A percentile compares a stretch with the other conserved stretches of the same genome.
Evolutionary conservation across 2,797 vertebrate species (phyloP).

Genomic region (Muraenolepis orangiensis): DNA sequence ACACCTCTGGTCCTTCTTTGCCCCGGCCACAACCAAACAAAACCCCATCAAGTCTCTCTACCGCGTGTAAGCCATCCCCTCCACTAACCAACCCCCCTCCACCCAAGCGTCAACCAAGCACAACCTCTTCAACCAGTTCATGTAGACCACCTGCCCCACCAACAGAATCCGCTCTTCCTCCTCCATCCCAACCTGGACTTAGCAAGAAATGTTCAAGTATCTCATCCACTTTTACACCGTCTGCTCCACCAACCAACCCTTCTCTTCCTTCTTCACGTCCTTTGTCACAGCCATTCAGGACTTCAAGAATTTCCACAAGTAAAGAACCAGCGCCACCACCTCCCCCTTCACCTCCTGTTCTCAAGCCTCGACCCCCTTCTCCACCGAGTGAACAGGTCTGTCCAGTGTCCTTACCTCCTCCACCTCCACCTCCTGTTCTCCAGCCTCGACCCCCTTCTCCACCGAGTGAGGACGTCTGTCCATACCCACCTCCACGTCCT

Average conservation of each 20-base stretch:
- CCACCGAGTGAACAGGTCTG: not conserved
- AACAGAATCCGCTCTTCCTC: not conserved
- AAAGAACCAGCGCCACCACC: no score
- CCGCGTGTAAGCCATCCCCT: not conserved
- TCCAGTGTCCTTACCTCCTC: not conserved
- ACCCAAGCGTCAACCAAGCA: not conserved
- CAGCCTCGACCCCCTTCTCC: constrained; percentile 13
- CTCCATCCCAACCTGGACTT: not conserved
- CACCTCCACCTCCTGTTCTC: not conserved
- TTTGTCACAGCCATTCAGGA: not conserved
- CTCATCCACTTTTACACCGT: not conserved
- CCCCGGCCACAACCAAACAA: not conserved
- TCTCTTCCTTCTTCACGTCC: not conserved
- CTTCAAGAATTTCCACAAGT: constrained; percentile 7
- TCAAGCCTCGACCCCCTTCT: constrained; percentile 6
- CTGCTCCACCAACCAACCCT: not conserved
- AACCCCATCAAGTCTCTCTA: not conserved
- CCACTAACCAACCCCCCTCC: not conserved
- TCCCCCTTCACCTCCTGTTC: not conserved
- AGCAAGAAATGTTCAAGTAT: not conserved
- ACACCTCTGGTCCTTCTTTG: not conserved
- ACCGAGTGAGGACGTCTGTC: not conserved
- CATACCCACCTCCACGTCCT: not conserved
- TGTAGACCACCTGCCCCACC: not conserved
- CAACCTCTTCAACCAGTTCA: not conserved